Evolutionary conservation across 1,140 invertebrate genomes (phyloP).

Genomic region (Drosophila biarmipes): DNA sequence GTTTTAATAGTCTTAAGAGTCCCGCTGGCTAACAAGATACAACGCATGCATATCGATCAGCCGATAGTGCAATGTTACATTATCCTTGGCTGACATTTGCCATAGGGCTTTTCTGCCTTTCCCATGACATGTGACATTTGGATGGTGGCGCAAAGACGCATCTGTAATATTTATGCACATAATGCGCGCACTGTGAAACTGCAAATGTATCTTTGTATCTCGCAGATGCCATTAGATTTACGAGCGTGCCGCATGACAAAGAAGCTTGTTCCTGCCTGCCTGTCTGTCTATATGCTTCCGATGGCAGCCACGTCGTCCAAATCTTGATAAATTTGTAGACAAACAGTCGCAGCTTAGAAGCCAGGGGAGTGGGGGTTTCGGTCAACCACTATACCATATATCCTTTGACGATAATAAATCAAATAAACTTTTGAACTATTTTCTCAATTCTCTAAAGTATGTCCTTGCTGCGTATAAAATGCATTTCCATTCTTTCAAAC

Average conservation of each 20-base stretch:
- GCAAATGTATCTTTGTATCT: slow-evolving; percentile 22
- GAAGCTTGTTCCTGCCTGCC: slow-evolving; percentile 26
- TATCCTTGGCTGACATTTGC: slow-evolving; percentile 42
- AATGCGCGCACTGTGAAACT: slow-evolving; percentile 22
- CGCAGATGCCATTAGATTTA: slow-evolving; percentile 42
- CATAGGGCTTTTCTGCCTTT: slow-evolving; percentile 20
- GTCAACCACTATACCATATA: slow-evolving; percentile 24
- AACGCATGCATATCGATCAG: slow-evolving; percentile 17
- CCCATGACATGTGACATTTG: slow-evolving; percentile 38
- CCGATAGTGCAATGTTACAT: slow-evolving; percentile 7
- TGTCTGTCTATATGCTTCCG: not conserved
- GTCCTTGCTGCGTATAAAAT: not conserved
- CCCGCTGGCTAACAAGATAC: not conserved
- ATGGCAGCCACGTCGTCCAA: slow-evolving; percentile 17
- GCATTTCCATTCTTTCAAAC: too few relatives aligned
- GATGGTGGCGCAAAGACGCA: slow-evolving; percentile 20
- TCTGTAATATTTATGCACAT: slow-evolving; percentile 45
- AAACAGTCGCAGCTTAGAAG: slow-evolving; percentile 23
- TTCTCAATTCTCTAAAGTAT: slow-evolving; percentile 17
- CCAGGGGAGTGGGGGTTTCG: not conserved
- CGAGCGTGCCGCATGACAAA: slow-evolving; percentile 34
- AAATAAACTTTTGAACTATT: slow-evolving; percentile 13
- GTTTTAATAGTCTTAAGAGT: not conserved
- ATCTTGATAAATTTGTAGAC: slow-evolving; percentile 47
- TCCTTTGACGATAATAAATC: slow-evolving; percentile 37